Percentiles rank a stretch among this genome's conserved stretches.
Evolutionary conservation across 2,113 vertebrate genomes (phyloP).

Genomic region (Antennarius striatus): DNA sequence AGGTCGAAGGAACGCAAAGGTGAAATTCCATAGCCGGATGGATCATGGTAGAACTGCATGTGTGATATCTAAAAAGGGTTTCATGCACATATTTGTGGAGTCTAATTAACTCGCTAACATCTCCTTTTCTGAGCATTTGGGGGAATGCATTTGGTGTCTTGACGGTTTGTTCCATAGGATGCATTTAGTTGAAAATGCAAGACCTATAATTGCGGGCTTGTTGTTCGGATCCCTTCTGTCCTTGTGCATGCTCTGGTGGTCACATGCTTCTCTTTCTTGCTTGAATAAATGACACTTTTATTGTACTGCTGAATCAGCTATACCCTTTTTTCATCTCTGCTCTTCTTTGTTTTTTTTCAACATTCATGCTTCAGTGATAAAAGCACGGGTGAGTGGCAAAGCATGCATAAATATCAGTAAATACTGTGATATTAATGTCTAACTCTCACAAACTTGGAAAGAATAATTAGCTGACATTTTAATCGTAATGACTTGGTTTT

Average conservation of each 20-base stretch:
- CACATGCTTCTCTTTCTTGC: conserved; percentile 44
- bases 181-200: conserved; percentile 16
- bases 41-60: conserved; percentile 61
- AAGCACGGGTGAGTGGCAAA: conserved; percentile 63
- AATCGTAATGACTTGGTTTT: too few species aligned
- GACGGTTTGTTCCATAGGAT: neutral
- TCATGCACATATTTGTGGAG: conserved; percentile 14
- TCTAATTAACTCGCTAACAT: conserved; percentile 29
- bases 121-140: conserved; percentile 33
- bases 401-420: conserved; percentile 17
- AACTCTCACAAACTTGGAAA: neutral
- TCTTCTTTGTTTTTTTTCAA: conserved; percentile 45
- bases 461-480: too few species aligned
- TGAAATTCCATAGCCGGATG: conserved; percentile 74
- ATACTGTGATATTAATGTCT: neutral
- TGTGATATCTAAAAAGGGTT: conserved; percentile 25
- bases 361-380: conserved; percentile 64
- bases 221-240: conserved; percentile 14
- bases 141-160: conserved; percentile 24
- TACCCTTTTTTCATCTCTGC: conserved; percentile 32
- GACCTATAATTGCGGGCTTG: conserved; percentile 5
- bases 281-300: conserved; percentile 31
- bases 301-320: conserved; percentile 1
- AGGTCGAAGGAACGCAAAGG: conserved; percentile 91
- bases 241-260: conserved; percentile 55